Base-by-base conservation (phyloP, 2,888 invertebrate genomes). In the Amiota communis region DNA sequence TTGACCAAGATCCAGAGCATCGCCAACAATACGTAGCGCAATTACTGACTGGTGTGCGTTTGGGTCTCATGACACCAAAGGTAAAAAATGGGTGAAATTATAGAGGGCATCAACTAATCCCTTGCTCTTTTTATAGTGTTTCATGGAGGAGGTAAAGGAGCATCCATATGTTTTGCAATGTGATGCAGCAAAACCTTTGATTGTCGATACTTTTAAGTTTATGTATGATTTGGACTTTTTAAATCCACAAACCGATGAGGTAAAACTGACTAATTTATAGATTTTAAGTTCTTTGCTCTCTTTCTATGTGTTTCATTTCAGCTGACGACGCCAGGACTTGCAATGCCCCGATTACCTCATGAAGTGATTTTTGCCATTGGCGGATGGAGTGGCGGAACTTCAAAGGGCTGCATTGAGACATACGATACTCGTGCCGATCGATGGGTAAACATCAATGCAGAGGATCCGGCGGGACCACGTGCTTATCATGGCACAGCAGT, bases 401-500 rank as follows among this genome's bases (percentile, higher is more conserved):
- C 90, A 15, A 90, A 87, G 74, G 85, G 92, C 8, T 94, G 93
- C 87, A 95, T 97, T 78, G 97, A 97, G 89, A 95, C 96, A 0
- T 97, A 97, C 87, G 97, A 97, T 82, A 96, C 96, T 0, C 91
- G 96, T 81, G 96, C 97, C 1, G 97, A 97, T 90, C 93, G 96
- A 65, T 97, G 97, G 97, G 94, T 96, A 69, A 86, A 87, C 70
- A 88, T 89, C 36, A 81, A 82, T 17, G 94, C 96, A 85, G 94
- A 95, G 63, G 96, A 96, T 89, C 93, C 95, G 2, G 92, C 93
- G 12, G 97, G 96, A 36, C 95, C 97, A 0, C 92, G 97, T 71
- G 97, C 97, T 0, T 98, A 98, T 88, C 98, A 98, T 86, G 97
- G 97, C n/a, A 95, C 96, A 0, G 96, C 96, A 0, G 96, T 97